Evolutionary conservation across 1,140 invertebrate species (phyloP).

Genomic region (Lepidostoma basale): DNA sequence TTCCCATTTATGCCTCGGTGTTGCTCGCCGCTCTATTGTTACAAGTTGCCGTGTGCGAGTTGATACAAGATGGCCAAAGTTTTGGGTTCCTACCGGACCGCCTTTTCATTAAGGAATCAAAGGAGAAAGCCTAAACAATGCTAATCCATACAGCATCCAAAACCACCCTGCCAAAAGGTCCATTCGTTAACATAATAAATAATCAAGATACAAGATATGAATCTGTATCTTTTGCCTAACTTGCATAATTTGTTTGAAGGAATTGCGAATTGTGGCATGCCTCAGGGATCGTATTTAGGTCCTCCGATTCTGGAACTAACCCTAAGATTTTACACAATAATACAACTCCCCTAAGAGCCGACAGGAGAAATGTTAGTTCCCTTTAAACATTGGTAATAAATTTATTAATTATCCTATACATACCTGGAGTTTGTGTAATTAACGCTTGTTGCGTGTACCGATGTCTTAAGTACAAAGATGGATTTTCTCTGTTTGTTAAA

Average conservation of each 20-base stretch:
- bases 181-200: neutral
- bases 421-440: constrained; percentile 10
- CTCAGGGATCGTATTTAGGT: neutral
- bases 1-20: neutral
- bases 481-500: neutral
- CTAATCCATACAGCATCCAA: neutral
- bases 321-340: constrained; percentile 18
- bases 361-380: constrained; percentile 9
- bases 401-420: constrained; percentile 11
- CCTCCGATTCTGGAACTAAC: constrained; percentile 4
- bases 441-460: constrained; percentile 3
- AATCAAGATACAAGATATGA: neutral
- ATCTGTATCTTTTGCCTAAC: neutral
- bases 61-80: constrained; percentile 44
- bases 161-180: constrained; percentile 3
- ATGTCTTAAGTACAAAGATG: constrained; percentile 12
- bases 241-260: neutral
- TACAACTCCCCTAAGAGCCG: constrained; percentile 11
- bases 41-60: constrained; percentile 39
- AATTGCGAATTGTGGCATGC: no score
- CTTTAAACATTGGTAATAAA: constrained; percentile 16
- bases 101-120: constrained; percentile 40
- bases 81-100: constrained; percentile 38
- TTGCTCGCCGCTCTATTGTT: constrained; percentile 36
- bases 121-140: neutral